A percentile compares a stretch with the other conserved stretches of the same genome.
Conservation (phyloP, 2,797 vertebrate species). For the Nasua narica region DNA sequence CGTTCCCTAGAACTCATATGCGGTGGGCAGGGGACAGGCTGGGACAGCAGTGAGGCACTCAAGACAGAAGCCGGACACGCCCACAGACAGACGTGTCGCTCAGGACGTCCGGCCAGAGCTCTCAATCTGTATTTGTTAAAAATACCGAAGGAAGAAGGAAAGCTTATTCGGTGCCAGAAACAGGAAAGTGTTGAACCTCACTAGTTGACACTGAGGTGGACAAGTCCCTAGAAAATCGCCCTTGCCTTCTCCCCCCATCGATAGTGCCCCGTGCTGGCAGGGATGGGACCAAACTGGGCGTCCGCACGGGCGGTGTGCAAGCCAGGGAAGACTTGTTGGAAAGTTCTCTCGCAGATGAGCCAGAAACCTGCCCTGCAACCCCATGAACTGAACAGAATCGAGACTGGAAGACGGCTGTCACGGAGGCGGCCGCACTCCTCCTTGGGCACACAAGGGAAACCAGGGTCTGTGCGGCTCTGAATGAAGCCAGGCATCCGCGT, state of each 20-base stretch:
- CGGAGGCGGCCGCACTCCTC: fast-evolving
- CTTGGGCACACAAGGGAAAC: fast-evolving
- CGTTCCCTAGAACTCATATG: background rate
- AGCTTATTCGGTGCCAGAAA: background rate
- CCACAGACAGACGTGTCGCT: background rate
- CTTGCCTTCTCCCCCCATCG: background rate
- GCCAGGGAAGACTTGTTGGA: background rate
- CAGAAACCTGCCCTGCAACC: background rate
- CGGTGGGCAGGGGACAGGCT: background rate
- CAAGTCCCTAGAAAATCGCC: too few relatives aligned
- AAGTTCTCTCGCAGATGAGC: background rate
- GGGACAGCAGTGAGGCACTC: background rate
- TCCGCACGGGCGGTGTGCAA: background rate
- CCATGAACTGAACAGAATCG: too few relatives aligned
- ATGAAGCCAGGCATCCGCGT: too few relatives aligned
- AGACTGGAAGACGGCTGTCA: background rate
- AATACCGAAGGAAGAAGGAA: background rate
- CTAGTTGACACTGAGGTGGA: background rate
- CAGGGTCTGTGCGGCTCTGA: background rate
- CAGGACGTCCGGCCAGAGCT: background rate
- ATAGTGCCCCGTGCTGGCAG: background rate
- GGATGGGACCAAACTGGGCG: background rate
- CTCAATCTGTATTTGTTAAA: background rate
- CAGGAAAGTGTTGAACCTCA: background rate
- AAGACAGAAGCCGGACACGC: too few relatives aligned